Conservation (phyloP, 2,113 vertebrate genomes). For the Rhabdornis inornatus region DNA sequence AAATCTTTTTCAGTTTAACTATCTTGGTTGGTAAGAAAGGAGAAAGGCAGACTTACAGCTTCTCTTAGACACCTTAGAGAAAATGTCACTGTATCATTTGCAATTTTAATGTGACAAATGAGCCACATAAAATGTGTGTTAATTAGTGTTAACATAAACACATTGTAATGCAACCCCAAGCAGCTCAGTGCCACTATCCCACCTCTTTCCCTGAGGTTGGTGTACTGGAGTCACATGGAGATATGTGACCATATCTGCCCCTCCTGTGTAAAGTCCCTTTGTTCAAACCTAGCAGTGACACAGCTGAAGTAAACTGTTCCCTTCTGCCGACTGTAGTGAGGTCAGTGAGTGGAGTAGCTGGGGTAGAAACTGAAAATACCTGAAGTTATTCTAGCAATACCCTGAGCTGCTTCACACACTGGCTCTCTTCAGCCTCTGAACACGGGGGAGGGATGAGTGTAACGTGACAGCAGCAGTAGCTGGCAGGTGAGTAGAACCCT, state of each 20-base stretch:
- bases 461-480: neutral
- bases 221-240: neutral
- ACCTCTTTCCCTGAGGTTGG: neutral
- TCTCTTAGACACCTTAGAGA: neutral
- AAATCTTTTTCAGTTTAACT: neutral
- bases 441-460: neutral
- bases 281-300: neutral
- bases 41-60: neutral
- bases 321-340: neutral
- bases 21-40: neutral
- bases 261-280: neutral
- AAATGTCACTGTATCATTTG: neutral
- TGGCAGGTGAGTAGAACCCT: constrained; percentile 14
- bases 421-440: neutral
- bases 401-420: neutral
- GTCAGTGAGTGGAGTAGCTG: neutral
- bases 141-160: neutral
- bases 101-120: neutral
- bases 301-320: neutral
- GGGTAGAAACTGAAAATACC: neutral
- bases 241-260: neutral
- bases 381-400: neutral
- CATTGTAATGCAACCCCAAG: neutral
- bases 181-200: neutral
- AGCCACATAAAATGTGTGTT: neutral